Evolutionary conservation across 2,797 vertebrate genomes (phyloP).

Genomic region (Lateolabrax maculatus): DNA sequence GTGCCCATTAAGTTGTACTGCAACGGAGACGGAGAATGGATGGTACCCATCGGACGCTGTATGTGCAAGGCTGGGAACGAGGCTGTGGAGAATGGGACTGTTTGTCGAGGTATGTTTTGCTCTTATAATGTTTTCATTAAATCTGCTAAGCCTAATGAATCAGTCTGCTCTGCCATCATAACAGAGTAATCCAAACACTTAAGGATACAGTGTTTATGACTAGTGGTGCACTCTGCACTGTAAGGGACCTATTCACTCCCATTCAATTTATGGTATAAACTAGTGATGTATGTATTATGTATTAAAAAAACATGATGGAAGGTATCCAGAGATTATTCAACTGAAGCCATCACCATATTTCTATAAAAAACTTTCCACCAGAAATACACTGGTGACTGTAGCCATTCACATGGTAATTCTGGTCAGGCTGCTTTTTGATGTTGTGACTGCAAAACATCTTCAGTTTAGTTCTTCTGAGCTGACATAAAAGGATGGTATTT

Average conservation of each 20-base stretch:
- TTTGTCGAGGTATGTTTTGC: slow-evolving; percentile 92
- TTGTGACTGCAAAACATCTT: slow-evolving; percentile 26
- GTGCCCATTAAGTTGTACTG: slow-evolving; percentile 99
- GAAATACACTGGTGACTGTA: slow-evolving; percentile 16
- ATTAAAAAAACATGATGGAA: slow-evolving; percentile 31
- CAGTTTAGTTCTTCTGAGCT: slow-evolving; percentile 24
- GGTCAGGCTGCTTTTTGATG: slow-evolving; percentile 24
- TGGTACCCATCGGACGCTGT: slow-evolving; percentile 98
- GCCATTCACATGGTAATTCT: slow-evolving; percentile 33
- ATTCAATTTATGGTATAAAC: slow-evolving; percentile 20
- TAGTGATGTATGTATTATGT: slow-evolving; percentile 12
- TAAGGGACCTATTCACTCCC: slow-evolving; percentile 26
- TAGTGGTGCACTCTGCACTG: background rate
- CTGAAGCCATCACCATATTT: slow-evolving; percentile 32
- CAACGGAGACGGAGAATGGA: slow-evolving; percentile 98
- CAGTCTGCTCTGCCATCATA: slow-evolving; percentile 9
- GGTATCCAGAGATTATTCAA: slow-evolving; percentile 29
- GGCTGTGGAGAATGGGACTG: slow-evolving; percentile 93
- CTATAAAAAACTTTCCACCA: slow-evolving; percentile 28
- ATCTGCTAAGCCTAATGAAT: slow-evolving; percentile 29
- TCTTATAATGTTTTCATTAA: slow-evolving; percentile 11
- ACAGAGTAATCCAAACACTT: slow-evolving; percentile 35
- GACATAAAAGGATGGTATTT: slow-evolving; percentile 21
- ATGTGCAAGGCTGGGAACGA: slow-evolving; percentile 97
- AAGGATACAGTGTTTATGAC: slow-evolving; percentile 5